phyloP scores from a whole-genome alignment of 1,140 invertebrate species.

The Oppia nitens region DNA sequence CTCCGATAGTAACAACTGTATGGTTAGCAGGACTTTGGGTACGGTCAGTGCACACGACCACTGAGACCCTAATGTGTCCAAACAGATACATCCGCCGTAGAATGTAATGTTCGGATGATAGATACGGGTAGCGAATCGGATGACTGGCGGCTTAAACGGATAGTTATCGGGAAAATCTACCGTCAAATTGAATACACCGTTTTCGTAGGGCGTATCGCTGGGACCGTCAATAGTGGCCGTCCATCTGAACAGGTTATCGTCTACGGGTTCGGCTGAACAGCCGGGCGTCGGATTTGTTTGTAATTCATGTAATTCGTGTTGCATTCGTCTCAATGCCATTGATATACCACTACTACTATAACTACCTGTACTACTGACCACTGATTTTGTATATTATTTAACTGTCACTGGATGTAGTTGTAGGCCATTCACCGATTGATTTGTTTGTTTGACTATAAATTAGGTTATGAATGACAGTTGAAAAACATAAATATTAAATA shows the following conservation, averaged over 20 bases:
- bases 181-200: conserved; percentile 93
- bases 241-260: conserved; percentile 20
- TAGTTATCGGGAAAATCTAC: conserved; percentile 97
- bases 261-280: conserved; percentile 22
- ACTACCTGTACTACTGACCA: neutral
- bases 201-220: conserved; percentile 94
- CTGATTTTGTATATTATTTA: neutral
- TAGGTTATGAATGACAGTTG: neutral
- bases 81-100: conserved; percentile 48
- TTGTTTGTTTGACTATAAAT: neutral
- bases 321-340: too few species aligned
- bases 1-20: conserved; percentile 85
- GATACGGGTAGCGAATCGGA: conserved; percentile 92
- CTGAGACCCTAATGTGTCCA: conserved; percentile 19
- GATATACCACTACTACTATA: neutral
- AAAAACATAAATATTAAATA: too few species aligned
- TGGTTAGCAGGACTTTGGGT: conserved; percentile 81
- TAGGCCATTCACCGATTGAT: neutral
- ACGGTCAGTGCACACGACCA: conserved; percentile 35
- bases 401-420: too few species aligned
- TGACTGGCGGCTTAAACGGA: conserved; percentile 96
- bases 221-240: conserved; percentile 21
- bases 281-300: conserved; percentile 49
- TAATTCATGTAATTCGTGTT: conserved; percentile 79
- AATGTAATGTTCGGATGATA: conserved; percentile 99